Base-by-base conservation (phyloP, 92 coral and sea anemone species). In the Epizoanthus scotinus region DNA sequence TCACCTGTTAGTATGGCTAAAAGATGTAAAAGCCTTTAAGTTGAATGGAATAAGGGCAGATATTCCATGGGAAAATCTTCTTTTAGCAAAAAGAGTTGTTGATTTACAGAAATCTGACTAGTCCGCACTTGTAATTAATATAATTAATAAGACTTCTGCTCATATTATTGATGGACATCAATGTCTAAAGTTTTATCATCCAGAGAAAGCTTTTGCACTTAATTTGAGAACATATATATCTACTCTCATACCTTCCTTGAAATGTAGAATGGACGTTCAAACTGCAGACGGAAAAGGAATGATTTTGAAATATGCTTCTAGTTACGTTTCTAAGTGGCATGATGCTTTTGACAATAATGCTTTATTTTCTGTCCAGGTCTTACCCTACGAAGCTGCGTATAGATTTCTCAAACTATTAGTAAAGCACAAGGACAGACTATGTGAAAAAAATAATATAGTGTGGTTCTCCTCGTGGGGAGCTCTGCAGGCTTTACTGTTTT, bases 191-290 rank as follows among this genome's bases (percentile, higher is more conserved):
- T 55, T 18, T n/a, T 49, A 24, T 6, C 88, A 84, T 59, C 74
- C 71, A 7, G 56, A 82, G 21, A 69, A 38, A 6, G 88, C 88
- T 8, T 84, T 88, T 63, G 78, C 85, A 1, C 19, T 52, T 12
- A 63, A 84, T 71, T 61, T 87, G 13, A 71, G 91, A 28, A 81
- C 88, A 0, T 84, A 84, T 55, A 87, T 87, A 7, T 27, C 81
- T 0, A 70, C 88, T 44, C 1, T 84, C 24, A 38, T 74, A 4
- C 91, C 88, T 20, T 63, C 82, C 0, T 27, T 88, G 15, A 52
- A 71, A 29, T 88, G 88, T 66, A 59, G 85, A 2, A 88, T 88
- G 91, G 88, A 84, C 36, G 73, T 78, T 19, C 91, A 84, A 55
- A 24, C 85, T 15, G 40, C 78, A 0, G 88, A 88, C 52, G 82